Evolutionary conservation across 2,888 invertebrate genomes (phyloP).

Genomic region (Chrysina gloriosa): DNA sequence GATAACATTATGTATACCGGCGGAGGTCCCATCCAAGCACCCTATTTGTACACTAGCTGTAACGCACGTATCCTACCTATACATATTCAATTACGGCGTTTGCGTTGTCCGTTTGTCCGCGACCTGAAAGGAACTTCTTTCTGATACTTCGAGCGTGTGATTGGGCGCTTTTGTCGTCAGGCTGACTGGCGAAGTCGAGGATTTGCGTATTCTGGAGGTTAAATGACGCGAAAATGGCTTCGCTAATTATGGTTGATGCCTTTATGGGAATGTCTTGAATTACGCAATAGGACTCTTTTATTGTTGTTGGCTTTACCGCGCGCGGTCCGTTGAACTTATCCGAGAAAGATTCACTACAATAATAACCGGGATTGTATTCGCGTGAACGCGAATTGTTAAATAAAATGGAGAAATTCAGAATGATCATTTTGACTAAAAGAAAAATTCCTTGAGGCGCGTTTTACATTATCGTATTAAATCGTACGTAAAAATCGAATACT

Average conservation of each 20-base stretch:
- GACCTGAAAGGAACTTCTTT: constrained; percentile 3
- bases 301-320: too few species aligned
- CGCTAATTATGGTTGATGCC: constrained; percentile 34
- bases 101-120: constrained; percentile 30
- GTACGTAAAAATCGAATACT: too few species aligned
- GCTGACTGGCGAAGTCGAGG: constrained; percentile 37
- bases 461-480: too few species aligned
- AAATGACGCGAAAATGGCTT: constrained; percentile 38
- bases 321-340: neutral
- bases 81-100: constrained; percentile 38
- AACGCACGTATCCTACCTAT: neutral
- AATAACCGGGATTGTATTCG: neutral
- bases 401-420: too few species aligned
- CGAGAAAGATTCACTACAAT: neutral
- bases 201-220: constrained; percentile 29
- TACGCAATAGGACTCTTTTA: constrained; percentile 2
- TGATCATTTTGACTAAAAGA: too few species aligned
- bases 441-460: too few species aligned
- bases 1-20: constrained; percentile 45
- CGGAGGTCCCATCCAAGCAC: constrained; percentile 15
- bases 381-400: neutral
- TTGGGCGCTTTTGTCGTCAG: constrained; percentile 25
- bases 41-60: constrained; percentile 18
- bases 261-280: constrained; percentile 23
- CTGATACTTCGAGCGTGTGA: constrained; percentile 37